phyloP scores from a whole-genome alignment of 2,888 invertebrate genomes.

The Melanostoma mellinum region DNA sequence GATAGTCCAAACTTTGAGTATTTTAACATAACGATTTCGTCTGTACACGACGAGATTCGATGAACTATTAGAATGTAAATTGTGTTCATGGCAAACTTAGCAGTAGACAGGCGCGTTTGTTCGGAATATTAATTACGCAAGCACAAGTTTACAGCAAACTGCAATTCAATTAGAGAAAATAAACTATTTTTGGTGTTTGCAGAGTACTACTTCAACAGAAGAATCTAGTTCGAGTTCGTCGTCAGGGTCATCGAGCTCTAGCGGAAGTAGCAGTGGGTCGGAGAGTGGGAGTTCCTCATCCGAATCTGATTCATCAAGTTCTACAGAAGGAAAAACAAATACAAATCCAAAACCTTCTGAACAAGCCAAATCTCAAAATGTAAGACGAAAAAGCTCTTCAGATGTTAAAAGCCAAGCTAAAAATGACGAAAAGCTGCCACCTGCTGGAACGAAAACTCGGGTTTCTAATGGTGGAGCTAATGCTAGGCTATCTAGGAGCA shows the following conservation, averaged over 20 bases:
- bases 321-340: conserved; percentile 79
- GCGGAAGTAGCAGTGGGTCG: conserved; percentile 87
- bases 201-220: conserved; percentile 83
- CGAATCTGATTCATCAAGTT: conserved; percentile 88
- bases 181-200: conserved; percentile 65
- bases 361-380: conserved; percentile 77
- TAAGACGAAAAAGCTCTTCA: conserved; percentile 74
- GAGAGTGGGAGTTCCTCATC: conserved; percentile 85
- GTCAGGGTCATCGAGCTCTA: conserved; percentile 86
- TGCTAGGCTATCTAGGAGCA: conserved; percentile 82
- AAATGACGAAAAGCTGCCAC: conserved; percentile 74
- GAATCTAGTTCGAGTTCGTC: conserved; percentile 86
- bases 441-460: conserved; percentile 74
- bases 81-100: conserved; percentile 8
- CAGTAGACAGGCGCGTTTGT: conserved; percentile 58
- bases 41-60: conserved; percentile 8
- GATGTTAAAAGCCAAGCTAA: conserved; percentile 74
- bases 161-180: no score
- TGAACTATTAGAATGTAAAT: conserved; percentile 34
- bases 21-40: conserved; percentile 28
- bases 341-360: conserved; percentile 76
- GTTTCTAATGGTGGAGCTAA: conserved; percentile 75
- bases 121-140: conserved; percentile 65
- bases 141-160: conserved; percentile 56
- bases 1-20: conserved; percentile 50